phyloP scores from a whole-genome alignment of 1,140 invertebrate genomes.

The Trichonephila clavipes region DNA sequence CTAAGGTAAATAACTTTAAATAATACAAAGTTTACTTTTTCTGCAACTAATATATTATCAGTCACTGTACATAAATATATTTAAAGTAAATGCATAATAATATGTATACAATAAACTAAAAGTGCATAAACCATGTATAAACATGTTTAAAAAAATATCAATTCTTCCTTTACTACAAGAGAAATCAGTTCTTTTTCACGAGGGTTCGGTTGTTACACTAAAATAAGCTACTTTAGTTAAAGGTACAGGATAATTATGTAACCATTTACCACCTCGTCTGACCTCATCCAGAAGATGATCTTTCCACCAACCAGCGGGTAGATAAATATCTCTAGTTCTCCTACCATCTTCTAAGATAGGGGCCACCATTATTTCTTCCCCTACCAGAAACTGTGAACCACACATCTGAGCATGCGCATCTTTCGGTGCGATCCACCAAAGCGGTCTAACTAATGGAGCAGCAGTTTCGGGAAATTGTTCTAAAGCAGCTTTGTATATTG shows the following conservation, averaged over 20 bases:
- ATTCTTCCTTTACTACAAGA: background rate
- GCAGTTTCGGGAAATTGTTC: slow-evolving; percentile 88
- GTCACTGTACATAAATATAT: too few species aligned
- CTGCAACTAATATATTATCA: too few species aligned
- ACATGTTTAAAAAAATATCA: too few species aligned
- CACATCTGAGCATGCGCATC: slow-evolving; percentile 90
- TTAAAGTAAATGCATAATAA: too few species aligned
- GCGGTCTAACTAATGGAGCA: slow-evolving; percentile 90
- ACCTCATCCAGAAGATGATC: slow-evolving; percentile 92
- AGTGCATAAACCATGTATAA: too few species aligned
- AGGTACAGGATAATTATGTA: slow-evolving; percentile 91
- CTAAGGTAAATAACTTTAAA: too few species aligned
- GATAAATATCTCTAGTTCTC: slow-evolving; percentile 88
- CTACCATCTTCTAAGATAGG: slow-evolving; percentile 88
- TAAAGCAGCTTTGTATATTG: slow-evolving; percentile 81
- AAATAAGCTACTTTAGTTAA: slow-evolving; percentile 91
- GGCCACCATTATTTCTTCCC: slow-evolving; percentile 94
- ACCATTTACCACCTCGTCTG: slow-evolving; percentile 92
- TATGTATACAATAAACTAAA: too few species aligned
- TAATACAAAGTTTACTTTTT: too few species aligned
- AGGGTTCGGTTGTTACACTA: slow-evolving; percentile 78
- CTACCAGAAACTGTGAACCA: slow-evolving; percentile 93
- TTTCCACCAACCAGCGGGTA: slow-evolving; percentile 93
- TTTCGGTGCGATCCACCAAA: slow-evolving; percentile 94
- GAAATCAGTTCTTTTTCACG: background rate